Conservation (phyloP, 2,888 invertebrate genomes). For the Zele albiditarsus region DNA sequence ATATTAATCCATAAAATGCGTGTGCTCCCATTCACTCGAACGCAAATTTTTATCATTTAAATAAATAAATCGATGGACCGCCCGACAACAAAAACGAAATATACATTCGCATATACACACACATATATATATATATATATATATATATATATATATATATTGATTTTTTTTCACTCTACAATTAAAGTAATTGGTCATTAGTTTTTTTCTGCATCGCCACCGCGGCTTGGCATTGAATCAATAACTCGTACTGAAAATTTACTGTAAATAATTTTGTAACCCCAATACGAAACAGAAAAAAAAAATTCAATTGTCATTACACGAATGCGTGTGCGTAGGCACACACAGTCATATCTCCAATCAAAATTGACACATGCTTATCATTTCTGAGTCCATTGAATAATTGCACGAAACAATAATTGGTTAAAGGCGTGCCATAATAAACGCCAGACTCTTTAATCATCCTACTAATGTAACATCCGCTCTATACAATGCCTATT, state of each 20-base stretch:
- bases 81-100: background rate
- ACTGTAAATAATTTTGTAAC: background rate
- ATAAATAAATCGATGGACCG: constrained; percentile 3
- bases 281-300: background rate
- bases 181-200: constrained; percentile 4
- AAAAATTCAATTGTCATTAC: background rate
- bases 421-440: constrained; percentile 11
- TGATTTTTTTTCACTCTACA: background rate
- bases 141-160: background rate
- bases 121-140: background rate
- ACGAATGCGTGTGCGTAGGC: background rate
- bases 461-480: constrained; percentile 7
- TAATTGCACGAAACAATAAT: constrained; percentile 11
- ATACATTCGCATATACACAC: background rate
- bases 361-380: background rate
- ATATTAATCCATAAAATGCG: constrained; percentile 13
- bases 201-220: background rate
- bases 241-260: background rate
- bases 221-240: background rate
- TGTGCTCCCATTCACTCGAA: background rate
- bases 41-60: constrained; percentile 1
- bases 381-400: constrained; percentile 6
- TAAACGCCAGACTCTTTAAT: constrained; percentile 4
- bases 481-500: constrained; percentile 10
- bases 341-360: background rate